phyloP scores from a whole-genome alignment of 2,888 invertebrate species.

The Brachyopa scutellaris region DNA sequence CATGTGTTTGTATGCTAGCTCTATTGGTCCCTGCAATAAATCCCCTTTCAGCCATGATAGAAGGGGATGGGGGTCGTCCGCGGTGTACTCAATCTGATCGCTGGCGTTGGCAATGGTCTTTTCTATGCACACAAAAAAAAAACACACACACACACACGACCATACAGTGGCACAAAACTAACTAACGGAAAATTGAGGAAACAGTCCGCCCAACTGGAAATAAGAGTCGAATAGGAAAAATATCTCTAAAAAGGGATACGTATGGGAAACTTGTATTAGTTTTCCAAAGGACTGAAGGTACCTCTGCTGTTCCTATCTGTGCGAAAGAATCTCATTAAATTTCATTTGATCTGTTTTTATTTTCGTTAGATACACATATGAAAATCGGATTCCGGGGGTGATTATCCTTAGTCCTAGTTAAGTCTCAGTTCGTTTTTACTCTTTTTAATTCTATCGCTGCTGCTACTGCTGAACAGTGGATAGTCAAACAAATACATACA shows the following conservation, averaged over 20 bases:
- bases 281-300: too few relatives aligned
- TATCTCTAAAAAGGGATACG: constrained; percentile 41
- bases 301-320: background rate
- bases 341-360: constrained; percentile 70
- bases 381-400: constrained; percentile 70
- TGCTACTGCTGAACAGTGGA: background rate
- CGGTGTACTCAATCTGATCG: constrained; percentile 46
- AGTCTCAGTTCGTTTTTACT: constrained; percentile 48
- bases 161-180: constrained; percentile 31
- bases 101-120: constrained; percentile 47
- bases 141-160: constrained; percentile 8
- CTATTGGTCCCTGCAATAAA: constrained; percentile 38
- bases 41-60: constrained; percentile 1
- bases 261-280: too few relatives aligned
- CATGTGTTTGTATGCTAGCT: constrained; percentile 11
- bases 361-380: constrained; percentile 68
- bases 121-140: background rate
- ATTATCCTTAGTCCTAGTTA: constrained; percentile 68
- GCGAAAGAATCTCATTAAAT: constrained; percentile 57
- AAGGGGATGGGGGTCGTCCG: background rate
- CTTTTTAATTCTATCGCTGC: constrained; percentile 51
- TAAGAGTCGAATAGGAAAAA: constrained; percentile 26
- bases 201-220: constrained; percentile 52
- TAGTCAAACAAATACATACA: background rate
- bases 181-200: constrained; percentile 40